Conservation (phyloP, 2,113 vertebrate species). For the Sander lucioperca region DNA sequence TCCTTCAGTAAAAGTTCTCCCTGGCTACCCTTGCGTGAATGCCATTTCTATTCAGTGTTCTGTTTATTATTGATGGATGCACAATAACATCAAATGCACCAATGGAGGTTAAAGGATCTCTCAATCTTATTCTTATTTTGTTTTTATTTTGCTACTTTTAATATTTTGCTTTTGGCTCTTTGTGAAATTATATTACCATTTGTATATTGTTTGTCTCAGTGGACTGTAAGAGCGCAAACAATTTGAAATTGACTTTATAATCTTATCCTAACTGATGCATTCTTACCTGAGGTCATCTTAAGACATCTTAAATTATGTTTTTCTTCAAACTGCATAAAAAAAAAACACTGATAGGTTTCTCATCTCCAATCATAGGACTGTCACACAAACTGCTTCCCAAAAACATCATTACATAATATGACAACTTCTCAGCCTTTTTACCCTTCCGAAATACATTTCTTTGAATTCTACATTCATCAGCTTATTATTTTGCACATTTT, state of each 20-base stretch:
- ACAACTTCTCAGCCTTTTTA: no score
- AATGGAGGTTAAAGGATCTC: background rate
- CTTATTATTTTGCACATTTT: no score
- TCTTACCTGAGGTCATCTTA: background rate
- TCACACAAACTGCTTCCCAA: no score
- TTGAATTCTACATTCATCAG: no score
- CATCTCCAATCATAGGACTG: no score
- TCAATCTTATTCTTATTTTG: background rate
- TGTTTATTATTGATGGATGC: slow-evolving; percentile 50
- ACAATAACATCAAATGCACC: slow-evolving; percentile 39
- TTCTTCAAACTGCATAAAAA: slow-evolving; percentile 14
- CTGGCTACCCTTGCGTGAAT: slow-evolving; percentile 14
- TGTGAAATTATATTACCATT: slow-evolving; percentile 30
- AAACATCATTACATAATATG: no score
- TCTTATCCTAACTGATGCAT: slow-evolving; percentile 4
- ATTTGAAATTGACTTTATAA: slow-evolving; percentile 25
- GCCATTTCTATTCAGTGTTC: slow-evolving; percentile 36
- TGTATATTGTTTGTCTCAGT: slow-evolving; percentile 30
- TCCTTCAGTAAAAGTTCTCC: slow-evolving; percentile 26
- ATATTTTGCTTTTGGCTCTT: slow-evolving; percentile 34
- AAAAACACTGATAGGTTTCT: no score
- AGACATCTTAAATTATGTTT: background rate
- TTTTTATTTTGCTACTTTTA: slow-evolving; percentile 16
- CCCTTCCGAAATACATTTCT: no score
- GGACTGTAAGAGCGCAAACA: background rate